phyloP scores from a whole-genome alignment of 2,113 vertebrate genomes.

The Ariopsis seemanni region DNA sequence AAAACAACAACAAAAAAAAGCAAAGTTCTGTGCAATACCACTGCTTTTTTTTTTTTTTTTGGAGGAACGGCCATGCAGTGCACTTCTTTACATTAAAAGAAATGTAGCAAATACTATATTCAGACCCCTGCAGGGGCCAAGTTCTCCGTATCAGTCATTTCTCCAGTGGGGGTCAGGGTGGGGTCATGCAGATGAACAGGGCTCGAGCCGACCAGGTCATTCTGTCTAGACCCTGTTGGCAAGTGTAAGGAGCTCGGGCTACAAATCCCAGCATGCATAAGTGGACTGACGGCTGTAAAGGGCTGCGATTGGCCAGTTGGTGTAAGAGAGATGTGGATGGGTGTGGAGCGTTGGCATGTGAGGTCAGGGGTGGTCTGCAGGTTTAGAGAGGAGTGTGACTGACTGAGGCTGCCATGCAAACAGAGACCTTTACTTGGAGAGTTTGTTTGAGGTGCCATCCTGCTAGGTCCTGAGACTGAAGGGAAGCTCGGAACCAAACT shows the following conservation, averaged over 20 bases:
- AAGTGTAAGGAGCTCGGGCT: slow-evolving; percentile 40
- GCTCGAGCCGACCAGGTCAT: slow-evolving; percentile 61
- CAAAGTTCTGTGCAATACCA: not conserved
- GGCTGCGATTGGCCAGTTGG: slow-evolving; percentile 59
- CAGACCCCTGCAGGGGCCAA: slow-evolving; percentile 42
- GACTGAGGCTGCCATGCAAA: slow-evolving; percentile 60
- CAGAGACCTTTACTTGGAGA: slow-evolving; percentile 53
- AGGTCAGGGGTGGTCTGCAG: slow-evolving; percentile 59
- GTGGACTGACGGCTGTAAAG: slow-evolving; percentile 63
- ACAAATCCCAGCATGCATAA: slow-evolving; percentile 51
- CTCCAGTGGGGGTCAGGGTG: slow-evolving; percentile 43
- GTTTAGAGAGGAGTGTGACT: slow-evolving; percentile 56
- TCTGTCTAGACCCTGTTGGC: slow-evolving; percentile 57
- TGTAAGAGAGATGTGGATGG: slow-evolving; percentile 63
- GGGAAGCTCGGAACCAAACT: slow-evolving; percentile 55
- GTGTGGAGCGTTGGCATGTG: slow-evolving; percentile 53
- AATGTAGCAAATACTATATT: not conserved
- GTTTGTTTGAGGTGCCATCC: slow-evolving; percentile 49
- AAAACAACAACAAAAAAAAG: not conserved
- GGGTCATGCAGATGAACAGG: slow-evolving; percentile 50
- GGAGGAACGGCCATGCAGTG: slow-evolving; percentile 22
- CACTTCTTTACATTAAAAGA: not conserved
- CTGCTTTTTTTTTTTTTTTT: not conserved
- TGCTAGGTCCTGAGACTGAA: slow-evolving; percentile 48
- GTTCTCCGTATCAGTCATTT: slow-evolving; percentile 30